Evolutionary conservation across 30 jellyfish, hydroid and myxozoan species (phyloP).

Genomic region (Phacellophora camtschatica): DNA sequence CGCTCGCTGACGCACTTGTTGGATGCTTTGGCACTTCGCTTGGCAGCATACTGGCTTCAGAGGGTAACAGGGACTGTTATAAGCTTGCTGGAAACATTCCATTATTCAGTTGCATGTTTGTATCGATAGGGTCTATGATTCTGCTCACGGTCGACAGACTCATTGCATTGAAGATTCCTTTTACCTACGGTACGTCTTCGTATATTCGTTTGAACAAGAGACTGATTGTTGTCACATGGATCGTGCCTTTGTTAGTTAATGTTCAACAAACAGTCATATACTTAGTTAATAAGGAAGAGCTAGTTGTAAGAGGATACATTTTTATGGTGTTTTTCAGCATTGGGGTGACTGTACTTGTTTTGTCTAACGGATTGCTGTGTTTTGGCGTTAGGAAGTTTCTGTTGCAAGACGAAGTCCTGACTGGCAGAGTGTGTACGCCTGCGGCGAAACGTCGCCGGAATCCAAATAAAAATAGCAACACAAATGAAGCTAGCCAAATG

Average conservation of each 20-base stretch:
- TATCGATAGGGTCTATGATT: conserved; percentile 9
- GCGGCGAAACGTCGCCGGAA: too few relatives aligned
- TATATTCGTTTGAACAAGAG: background rate
- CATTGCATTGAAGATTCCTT: conserved; percentile 10
- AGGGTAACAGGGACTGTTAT: background rate
- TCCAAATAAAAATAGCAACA: background rate
- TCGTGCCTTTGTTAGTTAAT: background rate
- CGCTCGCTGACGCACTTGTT: conserved; percentile 17
- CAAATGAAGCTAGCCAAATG: background rate
- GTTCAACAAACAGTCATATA: conserved; percentile 7
- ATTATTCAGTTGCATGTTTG: conserved; percentile 25
- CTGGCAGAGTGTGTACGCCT: too few relatives aligned
- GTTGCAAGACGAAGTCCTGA: background rate
- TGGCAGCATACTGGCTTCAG: background rate
- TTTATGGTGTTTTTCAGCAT: background rate
- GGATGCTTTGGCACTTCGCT: conserved; percentile 18
- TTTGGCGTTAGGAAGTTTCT: background rate
- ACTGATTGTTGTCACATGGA: background rate
- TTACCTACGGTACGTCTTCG: background rate
- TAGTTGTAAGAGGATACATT: background rate
- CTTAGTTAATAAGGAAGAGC: background rate
- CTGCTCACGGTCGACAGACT: conserved; percentile 32
- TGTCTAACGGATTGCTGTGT: background rate
- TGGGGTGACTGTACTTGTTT: background rate
- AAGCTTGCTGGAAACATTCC: conserved; percentile 45